Evolutionary conservation across 2,888 invertebrate genomes (phyloP).

Genomic region (Ichneumon xanthorius): DNA sequence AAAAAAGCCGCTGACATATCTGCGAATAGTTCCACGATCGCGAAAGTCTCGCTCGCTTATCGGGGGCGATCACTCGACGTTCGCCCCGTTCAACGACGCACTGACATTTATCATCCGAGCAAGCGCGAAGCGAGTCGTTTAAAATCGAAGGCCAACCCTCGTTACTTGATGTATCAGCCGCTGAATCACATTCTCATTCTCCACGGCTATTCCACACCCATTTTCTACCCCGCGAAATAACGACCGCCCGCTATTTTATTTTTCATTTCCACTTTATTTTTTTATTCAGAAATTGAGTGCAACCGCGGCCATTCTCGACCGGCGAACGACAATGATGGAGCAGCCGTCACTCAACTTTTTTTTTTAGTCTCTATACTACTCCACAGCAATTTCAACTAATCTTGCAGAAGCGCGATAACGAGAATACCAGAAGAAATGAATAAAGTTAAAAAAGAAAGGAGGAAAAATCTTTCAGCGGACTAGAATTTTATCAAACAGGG

Average conservation of each 20-base stretch:
- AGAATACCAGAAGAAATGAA: not conserved
- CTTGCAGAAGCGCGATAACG: not conserved
- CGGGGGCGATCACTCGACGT: not conserved
- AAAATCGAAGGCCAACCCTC: constrained; percentile 33
- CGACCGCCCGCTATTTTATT: constrained; percentile 10
- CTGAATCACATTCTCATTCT: constrained; percentile 20
- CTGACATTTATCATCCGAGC: constrained; percentile 50
- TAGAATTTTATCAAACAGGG: not conserved
- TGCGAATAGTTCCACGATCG: constrained; percentile 24
- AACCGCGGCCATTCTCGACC: constrained; percentile 4
- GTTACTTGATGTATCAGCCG: constrained; percentile 2
- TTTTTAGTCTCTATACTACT: not conserved
- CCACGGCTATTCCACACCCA: constrained; percentile 7
- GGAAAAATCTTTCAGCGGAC: not conserved
- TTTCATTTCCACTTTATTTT: constrained; percentile 26
- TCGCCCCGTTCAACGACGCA: constrained; percentile 29
- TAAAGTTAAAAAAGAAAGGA: not conserved
- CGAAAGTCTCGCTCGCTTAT: constrained; percentile 1
- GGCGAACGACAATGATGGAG: not conserved
- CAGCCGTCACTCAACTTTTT: not conserved
- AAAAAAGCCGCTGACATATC: constrained; percentile 7
- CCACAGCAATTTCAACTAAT: not conserved
- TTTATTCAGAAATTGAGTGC: constrained; percentile 12
- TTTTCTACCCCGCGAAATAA: constrained; percentile 31
- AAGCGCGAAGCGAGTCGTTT: constrained; percentile 34